Conservation (phyloP, 2,113 vertebrate species). For the Porphyrio hochstetteri region DNA sequence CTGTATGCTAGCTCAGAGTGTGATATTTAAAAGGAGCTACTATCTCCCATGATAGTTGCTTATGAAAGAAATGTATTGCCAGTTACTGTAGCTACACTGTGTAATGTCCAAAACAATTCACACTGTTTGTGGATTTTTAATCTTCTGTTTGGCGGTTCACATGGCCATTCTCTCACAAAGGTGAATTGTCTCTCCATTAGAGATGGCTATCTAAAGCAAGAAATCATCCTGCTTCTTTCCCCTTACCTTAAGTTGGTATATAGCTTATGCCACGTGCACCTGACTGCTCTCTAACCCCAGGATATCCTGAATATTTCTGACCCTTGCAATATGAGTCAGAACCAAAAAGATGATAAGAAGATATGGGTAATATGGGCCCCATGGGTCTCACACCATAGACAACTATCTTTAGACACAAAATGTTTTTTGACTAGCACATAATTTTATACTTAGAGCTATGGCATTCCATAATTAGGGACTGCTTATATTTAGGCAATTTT, state of each 20-base stretch:
- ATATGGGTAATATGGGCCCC: neutral
- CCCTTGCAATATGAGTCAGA: neutral
- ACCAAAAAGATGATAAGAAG: neutral
- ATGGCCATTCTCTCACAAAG: neutral
- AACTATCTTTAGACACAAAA: neutral
- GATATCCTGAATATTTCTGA: neutral
- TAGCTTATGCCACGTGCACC: neutral
- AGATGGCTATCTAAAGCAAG: neutral
- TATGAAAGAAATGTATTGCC: neutral
- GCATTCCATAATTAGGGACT: neutral
- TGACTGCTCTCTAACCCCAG: neutral
- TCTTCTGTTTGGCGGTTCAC: neutral
- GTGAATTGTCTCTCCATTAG: neutral
- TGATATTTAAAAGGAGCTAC: neutral
- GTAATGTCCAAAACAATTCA: slow-evolving; percentile 15
- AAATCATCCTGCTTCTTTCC: neutral
- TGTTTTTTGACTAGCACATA: neutral
- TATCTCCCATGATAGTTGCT: neutral
- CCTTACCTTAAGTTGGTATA: neutral
- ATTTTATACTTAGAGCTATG: neutral
- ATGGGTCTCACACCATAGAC: neutral
- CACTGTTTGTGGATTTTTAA: slow-evolving; percentile 1
- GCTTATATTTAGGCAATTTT: neutral
- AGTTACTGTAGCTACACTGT: neutral
- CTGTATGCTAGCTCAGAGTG: neutral